phyloP scores from a whole-genome alignment of 2,888 invertebrate genomes.

The Ashinkailepas kermadecensis region DNA sequence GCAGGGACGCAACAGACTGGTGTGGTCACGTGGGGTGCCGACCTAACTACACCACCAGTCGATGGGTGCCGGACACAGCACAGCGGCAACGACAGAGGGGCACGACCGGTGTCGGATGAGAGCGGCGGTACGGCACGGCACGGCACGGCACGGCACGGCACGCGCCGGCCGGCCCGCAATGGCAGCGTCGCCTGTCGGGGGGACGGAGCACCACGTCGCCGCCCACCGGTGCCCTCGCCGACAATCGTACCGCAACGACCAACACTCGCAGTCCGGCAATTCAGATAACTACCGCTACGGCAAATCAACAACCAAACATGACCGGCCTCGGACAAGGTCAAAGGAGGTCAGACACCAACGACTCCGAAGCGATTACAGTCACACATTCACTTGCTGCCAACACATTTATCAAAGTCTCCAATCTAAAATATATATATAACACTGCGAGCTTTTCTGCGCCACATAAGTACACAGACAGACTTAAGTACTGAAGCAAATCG shows the following conservation, averaged over 20 bases:
- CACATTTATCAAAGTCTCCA: not conserved
- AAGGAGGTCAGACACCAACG: not conserved
- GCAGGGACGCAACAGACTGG: not conserved
- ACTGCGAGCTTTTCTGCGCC: not conserved
- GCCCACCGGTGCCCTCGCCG: not conserved
- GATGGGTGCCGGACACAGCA: not conserved
- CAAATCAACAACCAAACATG: not conserved
- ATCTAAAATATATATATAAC: not conserved
- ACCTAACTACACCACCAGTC: not conserved
- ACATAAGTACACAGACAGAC: not conserved
- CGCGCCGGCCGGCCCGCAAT: not conserved
- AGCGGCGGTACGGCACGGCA: too few species aligned
- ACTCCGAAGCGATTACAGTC: too few species aligned
- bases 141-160: too few species aligned
- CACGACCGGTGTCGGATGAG: not conserved
- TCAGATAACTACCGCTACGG: not conserved
- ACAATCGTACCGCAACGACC: not conserved
- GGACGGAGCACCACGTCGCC: not conserved
- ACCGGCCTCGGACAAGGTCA: not conserved
- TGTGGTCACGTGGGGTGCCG: constrained; percentile 13
- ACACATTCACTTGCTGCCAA: not conserved
- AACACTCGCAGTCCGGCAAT: not conserved
- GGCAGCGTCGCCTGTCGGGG: too few species aligned
- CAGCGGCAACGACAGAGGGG: not conserved
- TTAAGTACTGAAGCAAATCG: not conserved